These are phyloP conservation scores for Hassar affinis DNA, from an alignment of 2,113 vertebrate genomes.

Conservation along the genomic window DNA sequence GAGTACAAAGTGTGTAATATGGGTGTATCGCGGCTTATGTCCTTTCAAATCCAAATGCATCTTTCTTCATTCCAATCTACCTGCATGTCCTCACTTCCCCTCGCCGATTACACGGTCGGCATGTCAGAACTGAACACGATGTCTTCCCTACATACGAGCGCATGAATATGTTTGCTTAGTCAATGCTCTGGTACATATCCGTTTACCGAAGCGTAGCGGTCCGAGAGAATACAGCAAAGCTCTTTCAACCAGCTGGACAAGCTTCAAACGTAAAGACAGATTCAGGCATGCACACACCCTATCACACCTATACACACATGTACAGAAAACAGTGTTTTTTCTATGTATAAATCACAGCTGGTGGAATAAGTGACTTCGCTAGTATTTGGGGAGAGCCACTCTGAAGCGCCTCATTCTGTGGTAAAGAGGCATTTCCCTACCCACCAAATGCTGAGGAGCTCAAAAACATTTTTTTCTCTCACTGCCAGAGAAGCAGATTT, in stretches of 20 bases:
- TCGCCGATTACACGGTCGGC: neutral
- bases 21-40: neutral
- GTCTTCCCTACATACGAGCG: neutral
- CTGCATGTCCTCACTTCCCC: slow-evolving; percentile 16
- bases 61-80: slow-evolving; percentile 9
- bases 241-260: slow-evolving; percentile 16
- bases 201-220: slow-evolving; percentile 15
- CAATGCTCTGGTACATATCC: slow-evolving; percentile 4
- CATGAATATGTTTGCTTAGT: slow-evolving; percentile 12
- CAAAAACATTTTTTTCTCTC: too few species aligned
- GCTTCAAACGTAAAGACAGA: slow-evolving; percentile 25
- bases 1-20: neutral
- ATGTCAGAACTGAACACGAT: neutral
- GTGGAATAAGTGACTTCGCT: slow-evolving; percentile 30
- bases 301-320: neutral
- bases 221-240: neutral
- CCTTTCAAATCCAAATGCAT: neutral
- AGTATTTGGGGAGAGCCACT: slow-evolving; percentile 21
- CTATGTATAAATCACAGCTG: slow-evolving; percentile 19
- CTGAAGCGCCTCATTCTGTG: slow-evolving; percentile 21
- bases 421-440: slow-evolving; percentile 20
- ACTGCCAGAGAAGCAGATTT: slow-evolving; percentile 5
- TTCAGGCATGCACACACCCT: slow-evolving; percentile 8
- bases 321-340: slow-evolving; percentile 38
- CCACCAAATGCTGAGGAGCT: slow-evolving; percentile 7